Conservation (phyloP, 2,797 vertebrate species). For the Phalanger gymnotis region DNA sequence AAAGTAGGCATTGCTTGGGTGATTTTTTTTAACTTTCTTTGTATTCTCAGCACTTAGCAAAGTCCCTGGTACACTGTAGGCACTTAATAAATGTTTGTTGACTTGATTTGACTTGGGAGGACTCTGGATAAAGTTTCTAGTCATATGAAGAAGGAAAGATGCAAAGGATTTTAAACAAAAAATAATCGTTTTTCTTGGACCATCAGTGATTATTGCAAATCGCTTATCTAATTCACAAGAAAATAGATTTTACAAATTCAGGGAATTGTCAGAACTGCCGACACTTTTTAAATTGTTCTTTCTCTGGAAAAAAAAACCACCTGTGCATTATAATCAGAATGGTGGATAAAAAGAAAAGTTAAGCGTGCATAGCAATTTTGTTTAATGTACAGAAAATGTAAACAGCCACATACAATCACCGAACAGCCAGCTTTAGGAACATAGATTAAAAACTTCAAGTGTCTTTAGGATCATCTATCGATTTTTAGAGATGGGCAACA, state of each 20-base stretch:
- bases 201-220: background rate
- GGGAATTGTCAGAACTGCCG: background rate
- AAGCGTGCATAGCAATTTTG: slow-evolving; percentile 14
- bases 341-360: background rate
- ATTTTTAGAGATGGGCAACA: background rate
- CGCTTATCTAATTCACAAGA: background rate
- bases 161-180: slow-evolving; percentile 32
- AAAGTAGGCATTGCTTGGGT: background rate
- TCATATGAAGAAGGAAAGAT: background rate
- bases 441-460: background rate
- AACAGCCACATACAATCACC: background rate
- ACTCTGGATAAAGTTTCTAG: background rate
- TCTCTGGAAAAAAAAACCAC: background rate
- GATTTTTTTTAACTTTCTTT: background rate
- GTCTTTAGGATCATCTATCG: background rate
- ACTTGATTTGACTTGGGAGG: background rate
- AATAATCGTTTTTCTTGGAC: slow-evolving; percentile 3
- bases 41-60: background rate
- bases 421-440: background rate
- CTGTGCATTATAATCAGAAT: slow-evolving; percentile 32
- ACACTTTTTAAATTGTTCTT: background rate
- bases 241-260: background rate
- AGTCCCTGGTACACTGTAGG: background rate
- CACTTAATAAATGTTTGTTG: background rate
- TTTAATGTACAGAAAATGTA: slow-evolving; percentile 22